These are phyloP conservation scores for Catocala sponsa DNA, from an alignment of 2,888 invertebrate genomes.

Conservation along the genomic window DNA sequence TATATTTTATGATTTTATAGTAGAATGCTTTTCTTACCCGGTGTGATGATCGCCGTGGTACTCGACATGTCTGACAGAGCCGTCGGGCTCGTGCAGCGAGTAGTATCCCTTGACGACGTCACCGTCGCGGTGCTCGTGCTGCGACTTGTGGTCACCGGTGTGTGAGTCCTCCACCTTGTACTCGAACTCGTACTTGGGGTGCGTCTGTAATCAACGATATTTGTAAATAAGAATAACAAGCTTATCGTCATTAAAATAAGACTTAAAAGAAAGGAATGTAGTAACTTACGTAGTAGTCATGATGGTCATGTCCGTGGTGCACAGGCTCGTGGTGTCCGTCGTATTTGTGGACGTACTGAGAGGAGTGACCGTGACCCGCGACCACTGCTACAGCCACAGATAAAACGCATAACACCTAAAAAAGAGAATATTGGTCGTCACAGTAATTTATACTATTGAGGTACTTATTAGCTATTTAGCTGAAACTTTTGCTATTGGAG, in stretches of 20 bases:
- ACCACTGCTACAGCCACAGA: slow-evolving; percentile 19
- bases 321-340: slow-evolving; percentile 64
- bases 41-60: slow-evolving; percentile 74
- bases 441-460: too few species aligned
- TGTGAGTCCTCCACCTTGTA: slow-evolving; percentile 71
- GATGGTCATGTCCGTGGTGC: slow-evolving; percentile 57
- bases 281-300: slow-evolving; percentile 40
- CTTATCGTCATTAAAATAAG: neutral
- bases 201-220: slow-evolving; percentile 30
- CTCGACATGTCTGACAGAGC: slow-evolving; percentile 82
- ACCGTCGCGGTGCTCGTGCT: slow-evolving; percentile 82
- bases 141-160: slow-evolving; percentile 84
- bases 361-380: slow-evolving; percentile 39
- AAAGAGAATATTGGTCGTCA: neutral
- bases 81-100: slow-evolving; percentile 80
- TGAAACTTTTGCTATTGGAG: too few species aligned
- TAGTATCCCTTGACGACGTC: slow-evolving; percentile 72
- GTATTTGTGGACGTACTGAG: slow-evolving; percentile 60
- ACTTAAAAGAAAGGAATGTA: too few species aligned
- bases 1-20: too few species aligned
- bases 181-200: slow-evolving; percentile 54
- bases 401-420: slow-evolving; percentile 34
- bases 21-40: slow-evolving; percentile 3
- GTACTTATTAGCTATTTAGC: too few species aligned
- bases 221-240: neutral